phyloP scores from a whole-genome alignment of 2,113 vertebrate species.

The Archilochus colubris region DNA sequence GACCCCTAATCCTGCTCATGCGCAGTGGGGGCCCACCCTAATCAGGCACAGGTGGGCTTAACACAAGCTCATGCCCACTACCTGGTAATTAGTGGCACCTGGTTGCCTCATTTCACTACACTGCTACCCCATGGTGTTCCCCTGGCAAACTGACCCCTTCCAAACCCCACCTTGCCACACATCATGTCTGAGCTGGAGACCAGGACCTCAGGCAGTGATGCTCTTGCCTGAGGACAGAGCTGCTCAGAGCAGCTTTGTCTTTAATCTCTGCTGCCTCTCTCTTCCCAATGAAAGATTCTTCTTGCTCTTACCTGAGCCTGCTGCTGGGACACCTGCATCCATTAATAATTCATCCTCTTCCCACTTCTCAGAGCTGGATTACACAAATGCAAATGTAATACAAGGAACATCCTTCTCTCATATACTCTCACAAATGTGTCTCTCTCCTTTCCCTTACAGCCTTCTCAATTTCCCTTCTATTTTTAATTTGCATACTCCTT shows the following conservation, averaged over 20 bases:
- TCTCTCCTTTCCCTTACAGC: background rate
- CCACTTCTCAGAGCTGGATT: background rate
- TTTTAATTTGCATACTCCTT: conserved; percentile 43
- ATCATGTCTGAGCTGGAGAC: background rate
- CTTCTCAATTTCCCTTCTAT: conserved; percentile 21
- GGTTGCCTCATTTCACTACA: too few species aligned
- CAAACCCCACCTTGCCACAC: fast-evolving
- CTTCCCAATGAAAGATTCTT: background rate
- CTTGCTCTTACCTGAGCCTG: background rate
- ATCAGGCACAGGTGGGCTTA: too few species aligned
- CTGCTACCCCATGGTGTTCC: background rate
- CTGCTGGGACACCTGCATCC: fast-evolving
- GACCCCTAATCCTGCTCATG: too few species aligned
- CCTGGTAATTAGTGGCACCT: too few species aligned
- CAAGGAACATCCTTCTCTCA: background rate
- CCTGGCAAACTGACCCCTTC: background rate
- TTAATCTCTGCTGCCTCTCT: background rate
- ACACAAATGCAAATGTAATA: background rate
- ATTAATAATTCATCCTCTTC: background rate
- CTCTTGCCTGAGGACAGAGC: background rate
- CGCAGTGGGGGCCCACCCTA: too few species aligned
- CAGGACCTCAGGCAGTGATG: fast-evolving
- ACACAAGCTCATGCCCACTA: too few species aligned
- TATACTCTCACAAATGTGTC: background rate
- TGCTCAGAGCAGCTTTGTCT: background rate